Base-by-base conservation (phyloP, 2,113 vertebrate species). In the Equus quagga region DNA sequence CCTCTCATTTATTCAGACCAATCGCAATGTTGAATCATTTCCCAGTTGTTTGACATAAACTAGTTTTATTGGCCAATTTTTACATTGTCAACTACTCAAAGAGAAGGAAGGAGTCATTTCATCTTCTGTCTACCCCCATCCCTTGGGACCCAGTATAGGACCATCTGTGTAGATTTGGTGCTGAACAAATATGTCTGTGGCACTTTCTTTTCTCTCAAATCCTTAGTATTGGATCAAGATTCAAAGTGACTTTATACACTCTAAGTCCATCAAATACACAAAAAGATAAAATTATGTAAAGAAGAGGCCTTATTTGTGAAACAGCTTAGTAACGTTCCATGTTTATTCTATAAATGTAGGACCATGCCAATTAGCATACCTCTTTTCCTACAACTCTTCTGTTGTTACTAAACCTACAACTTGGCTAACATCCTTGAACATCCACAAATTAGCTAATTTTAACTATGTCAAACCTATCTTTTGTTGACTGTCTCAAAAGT, bases 81-180 rank as follows among this genome's bases (percentile, higher is more conserved):
- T 41, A 33, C 54, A 24, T 11, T 5, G 28, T 54, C 65, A 56
- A 49, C 56, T 44, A 3, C 33, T 60, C 18, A 3, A 6, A 36
- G 51, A 76, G 51, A 24, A 5, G 46, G 17, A 54, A 67, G 11
- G 36, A 41, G 19, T 19, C n/a, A 44, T 33, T 5, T 36, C 3
- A 14, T 18, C 14, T 23, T 6, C 56, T n/a, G 0, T 24, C 24
- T 17, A 1, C 15, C 18, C 7, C 49, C 12, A 8, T 10, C 31
- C 2, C 33, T 41, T 0, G 14, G 31, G 23, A 54, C 1, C 62
- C 8, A 10, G 24, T n/a, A 2, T 3, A 18, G 31, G 44, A 33
- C 13, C 13, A 1, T 15, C 15, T n/a, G 4, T 44, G n/a, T 21
- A 1, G 5, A 12, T 62, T 14, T 33, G 76, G n/a, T 33, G 51